These are phyloP conservation scores for Pseudochaenichthys georgianus DNA, from an alignment of 2,797 vertebrate genomes.

Conservation along the genomic window DNA sequence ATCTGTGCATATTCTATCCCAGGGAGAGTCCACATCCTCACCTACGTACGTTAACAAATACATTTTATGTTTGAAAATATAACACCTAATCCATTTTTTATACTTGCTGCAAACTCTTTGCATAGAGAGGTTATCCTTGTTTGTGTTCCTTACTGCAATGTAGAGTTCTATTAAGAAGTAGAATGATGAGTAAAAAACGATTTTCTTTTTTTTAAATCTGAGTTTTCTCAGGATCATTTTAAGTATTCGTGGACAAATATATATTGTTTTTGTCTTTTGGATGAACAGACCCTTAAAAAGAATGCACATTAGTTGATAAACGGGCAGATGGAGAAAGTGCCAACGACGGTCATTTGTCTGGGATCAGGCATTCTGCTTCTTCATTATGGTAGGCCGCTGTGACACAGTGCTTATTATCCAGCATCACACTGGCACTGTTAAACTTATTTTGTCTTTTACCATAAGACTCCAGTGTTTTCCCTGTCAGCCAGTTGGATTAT, in stretches of 20 bases:
- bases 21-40: too few species aligned
- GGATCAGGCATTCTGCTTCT: conserved; percentile 25
- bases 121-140: not conserved
- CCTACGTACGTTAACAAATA: too few species aligned
- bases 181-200: too few species aligned
- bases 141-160: not conserved
- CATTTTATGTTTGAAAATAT: too few species aligned
- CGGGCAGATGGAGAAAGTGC: not conserved
- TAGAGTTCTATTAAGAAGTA: too few species aligned
- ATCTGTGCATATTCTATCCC: too few species aligned
- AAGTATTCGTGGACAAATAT: not conserved
- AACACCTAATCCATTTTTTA: too few species aligned
- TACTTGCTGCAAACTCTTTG: not conserved
- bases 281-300: not conserved
- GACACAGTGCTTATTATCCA: conserved; percentile 53
- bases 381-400: conserved; percentile 18
- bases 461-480: conserved; percentile 19
- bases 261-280: not conserved
- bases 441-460: conserved; percentile 46
- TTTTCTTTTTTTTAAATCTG: too few species aligned
- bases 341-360: conserved; percentile 20
- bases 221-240: too few species aligned
- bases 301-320: not conserved
- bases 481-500: conserved; percentile 33
- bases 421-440: conserved; percentile 48